Evolutionary conservation across 1,140 invertebrate species (phyloP), one percentile per base, ranked within the genome.

Genomic region (Gonatopus flavifemur): DNA sequence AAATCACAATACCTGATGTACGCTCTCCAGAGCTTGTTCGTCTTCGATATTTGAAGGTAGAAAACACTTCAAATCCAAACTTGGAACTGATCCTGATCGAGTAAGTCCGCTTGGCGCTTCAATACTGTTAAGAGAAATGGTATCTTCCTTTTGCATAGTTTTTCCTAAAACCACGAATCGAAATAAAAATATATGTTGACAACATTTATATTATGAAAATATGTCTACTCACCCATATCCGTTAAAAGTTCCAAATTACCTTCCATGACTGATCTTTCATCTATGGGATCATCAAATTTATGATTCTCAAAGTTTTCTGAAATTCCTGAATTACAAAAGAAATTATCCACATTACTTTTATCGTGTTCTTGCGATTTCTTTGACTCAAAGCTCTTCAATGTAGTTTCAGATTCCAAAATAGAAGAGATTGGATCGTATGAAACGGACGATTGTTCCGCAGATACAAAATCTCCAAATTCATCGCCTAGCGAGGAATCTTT

Each of bases 381-480:
- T 12, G 72, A 70, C 16, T 76, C 72, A 48, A 77, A 74, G 49
- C 72, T 64, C 36, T 68, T 65, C 33, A 77, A 67, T 30, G 77
- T 60, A 18, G 49, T 60, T 12, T 61, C 55, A 6, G 51, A 35
- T 33, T 57, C 47, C 21, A 62, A 48, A 44, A 50, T 39, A 45
- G 68, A 63, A 13, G 43, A 20, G 22, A 45, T 37, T 28, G 46
- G 25, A 28, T 51, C 19, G 43, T 59, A 41, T 12, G 49, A 21
- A 24, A 45, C 40, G 8, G 61, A n/a, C n/a, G n/a, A 36, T 18
- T 74, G 63, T 49, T 78, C 69, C 3, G 80, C 79, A 16, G 76
- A 78, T 36, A 83, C 71, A 63, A 84, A 85, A 39, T 83, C 82
- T 24, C 82, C 82, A 73, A 84, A 84, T 51, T 84, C 83, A 52